These are phyloP conservation scores for Gari tellinella DNA, from an alignment of 2,888 invertebrate genomes.

Conservation along the genomic window DNA sequence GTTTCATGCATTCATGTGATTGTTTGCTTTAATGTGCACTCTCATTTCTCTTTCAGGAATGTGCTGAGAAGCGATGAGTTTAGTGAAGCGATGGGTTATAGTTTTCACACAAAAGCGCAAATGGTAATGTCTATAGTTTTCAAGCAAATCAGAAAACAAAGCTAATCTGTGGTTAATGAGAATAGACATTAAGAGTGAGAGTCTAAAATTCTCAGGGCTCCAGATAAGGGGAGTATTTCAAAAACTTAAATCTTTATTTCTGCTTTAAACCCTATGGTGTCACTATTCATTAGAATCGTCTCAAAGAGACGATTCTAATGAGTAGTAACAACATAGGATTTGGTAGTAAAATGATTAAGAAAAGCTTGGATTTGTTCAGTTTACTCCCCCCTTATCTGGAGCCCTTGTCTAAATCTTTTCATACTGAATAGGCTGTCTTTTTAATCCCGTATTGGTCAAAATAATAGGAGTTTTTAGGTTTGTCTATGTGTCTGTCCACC, in stretches of 20 bases:
- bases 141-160: no score
- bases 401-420: neutral
- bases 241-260: no score
- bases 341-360: no score
- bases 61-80: slow-evolving; percentile 57
- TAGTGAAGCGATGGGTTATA: slow-evolving; percentile 43
- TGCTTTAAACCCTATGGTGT: no score
- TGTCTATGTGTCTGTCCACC: neutral
- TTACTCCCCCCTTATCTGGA: neutral
- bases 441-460: no score
- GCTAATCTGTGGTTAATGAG: neutral
- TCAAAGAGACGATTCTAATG: no score
- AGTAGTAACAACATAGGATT: no score
- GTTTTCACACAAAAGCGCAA: slow-evolving; percentile 18
- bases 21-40: slow-evolving; percentile 29
- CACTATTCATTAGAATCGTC: no score
- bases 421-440: neutral
- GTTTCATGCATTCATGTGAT: slow-evolving; percentile 3
- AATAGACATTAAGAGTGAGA: neutral
- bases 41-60: slow-evolving; percentile 47
- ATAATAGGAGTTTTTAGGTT: no score
- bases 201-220: neutral
- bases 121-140: slow-evolving; percentile 34
- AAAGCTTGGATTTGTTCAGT: no score
- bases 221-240: no score